These are phyloP conservation scores for Ostrea denselamellosa DNA, from an alignment of 1,140 invertebrate species.

Conservation along the genomic window DNA sequence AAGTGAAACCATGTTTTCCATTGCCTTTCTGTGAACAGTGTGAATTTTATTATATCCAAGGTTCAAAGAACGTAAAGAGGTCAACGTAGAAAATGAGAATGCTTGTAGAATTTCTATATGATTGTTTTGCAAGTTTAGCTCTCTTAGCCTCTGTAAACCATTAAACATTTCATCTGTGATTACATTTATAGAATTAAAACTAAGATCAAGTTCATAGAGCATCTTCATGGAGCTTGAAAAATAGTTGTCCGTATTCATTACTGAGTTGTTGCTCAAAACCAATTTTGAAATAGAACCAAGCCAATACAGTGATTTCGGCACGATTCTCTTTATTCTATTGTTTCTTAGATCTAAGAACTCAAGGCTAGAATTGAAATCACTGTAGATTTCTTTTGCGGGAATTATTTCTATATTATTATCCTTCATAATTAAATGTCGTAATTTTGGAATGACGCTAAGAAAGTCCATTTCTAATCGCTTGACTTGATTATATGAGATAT, in stretches of 20 bases:
- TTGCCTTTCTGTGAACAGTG: neutral
- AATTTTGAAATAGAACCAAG: slow-evolving; percentile 1
- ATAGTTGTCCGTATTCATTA: slow-evolving; percentile 21
- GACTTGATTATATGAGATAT: slow-evolving; percentile 8
- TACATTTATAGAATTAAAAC: slow-evolving; percentile 3
- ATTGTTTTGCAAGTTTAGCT: slow-evolving; percentile 22
- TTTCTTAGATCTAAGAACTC: neutral
- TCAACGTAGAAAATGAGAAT: slow-evolving; percentile 3
- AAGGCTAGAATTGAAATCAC: neutral
- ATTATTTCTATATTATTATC: neutral
- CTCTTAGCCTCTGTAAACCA: slow-evolving; percentile 42
- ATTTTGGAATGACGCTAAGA: neutral
- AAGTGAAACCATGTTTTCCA: slow-evolving; percentile 30
- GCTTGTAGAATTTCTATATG: neutral
- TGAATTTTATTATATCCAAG: slow-evolving; percentile 25
- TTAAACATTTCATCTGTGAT: slow-evolving; percentile 34
- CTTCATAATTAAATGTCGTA: neutral
- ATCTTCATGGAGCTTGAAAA: slow-evolving; percentile 12
- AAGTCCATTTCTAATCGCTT: neutral
- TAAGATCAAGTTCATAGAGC: neutral
- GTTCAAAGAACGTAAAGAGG: neutral
- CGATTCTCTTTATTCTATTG: slow-evolving; percentile 1
- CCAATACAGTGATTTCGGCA: neutral
- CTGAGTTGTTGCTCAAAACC: slow-evolving; percentile 23
- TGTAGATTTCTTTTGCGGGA: neutral